Conservation (phyloP, 2,888 invertebrate species). For the Heteromyza rotundicornis region DNA sequence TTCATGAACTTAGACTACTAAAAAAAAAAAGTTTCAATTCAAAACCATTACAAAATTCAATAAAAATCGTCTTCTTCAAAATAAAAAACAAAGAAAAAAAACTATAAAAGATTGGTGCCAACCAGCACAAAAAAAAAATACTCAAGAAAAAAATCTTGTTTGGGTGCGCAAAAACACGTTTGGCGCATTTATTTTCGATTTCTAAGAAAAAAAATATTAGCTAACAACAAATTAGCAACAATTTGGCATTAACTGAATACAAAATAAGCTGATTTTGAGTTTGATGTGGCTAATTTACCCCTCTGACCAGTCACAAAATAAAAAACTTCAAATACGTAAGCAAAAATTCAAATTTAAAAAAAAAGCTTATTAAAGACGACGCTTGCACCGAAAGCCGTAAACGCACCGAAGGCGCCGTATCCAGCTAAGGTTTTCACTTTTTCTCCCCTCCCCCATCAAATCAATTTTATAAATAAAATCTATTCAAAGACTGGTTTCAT, state of each 20-base stretch:
- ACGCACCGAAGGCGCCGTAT: background rate
- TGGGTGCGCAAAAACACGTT: conserved; percentile 3
- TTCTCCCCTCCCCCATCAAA: background rate
- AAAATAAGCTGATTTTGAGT: conserved; percentile 34
- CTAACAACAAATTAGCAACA: conserved; percentile 36
- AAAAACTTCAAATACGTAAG: background rate
- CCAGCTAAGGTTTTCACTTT: background rate
- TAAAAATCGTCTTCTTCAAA: too few relatives aligned
- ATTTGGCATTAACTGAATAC: conserved; percentile 26
- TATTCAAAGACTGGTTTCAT: too few relatives aligned
- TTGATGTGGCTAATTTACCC: conserved; percentile 37
- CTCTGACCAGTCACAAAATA: background rate
- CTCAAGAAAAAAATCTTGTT: too few relatives aligned
- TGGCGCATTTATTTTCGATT: conserved; percentile 1
- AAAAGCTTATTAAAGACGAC: background rate
- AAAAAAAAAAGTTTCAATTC: too few relatives aligned
- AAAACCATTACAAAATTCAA: too few relatives aligned
- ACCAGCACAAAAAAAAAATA: too few relatives aligned
- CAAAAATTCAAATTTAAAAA: background rate
- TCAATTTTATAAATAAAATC: background rate
- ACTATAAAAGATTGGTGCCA: too few relatives aligned
- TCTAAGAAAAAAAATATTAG: conserved; percentile 1
- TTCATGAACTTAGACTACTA: too few relatives aligned
- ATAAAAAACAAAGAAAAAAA: too few relatives aligned
- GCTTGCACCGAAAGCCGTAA: background rate